phyloP scores from a whole-genome alignment of 2,113 vertebrate species.

The Willisornis vidua region DNA sequence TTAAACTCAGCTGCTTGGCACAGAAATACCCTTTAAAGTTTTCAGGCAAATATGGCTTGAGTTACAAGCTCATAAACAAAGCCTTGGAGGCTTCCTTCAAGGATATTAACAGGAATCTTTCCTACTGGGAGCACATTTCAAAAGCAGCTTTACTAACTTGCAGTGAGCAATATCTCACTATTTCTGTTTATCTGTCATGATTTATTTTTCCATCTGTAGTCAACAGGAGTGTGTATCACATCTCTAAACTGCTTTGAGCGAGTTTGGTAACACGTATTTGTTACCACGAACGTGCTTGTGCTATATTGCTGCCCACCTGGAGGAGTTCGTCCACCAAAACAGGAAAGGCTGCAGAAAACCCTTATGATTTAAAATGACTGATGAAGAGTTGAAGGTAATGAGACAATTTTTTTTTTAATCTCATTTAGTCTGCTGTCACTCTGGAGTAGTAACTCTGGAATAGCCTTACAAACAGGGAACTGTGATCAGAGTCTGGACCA shows the following conservation, averaged over 20 bases:
- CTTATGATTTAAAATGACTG: not conserved
- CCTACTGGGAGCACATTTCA: not conserved
- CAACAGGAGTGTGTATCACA: not conserved
- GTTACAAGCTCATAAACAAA: conserved; percentile 5
- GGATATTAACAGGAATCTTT: conserved; percentile 7
- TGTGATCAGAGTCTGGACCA: not conserved
- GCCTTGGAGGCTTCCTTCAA: not conserved
- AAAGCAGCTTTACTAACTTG: conserved; percentile 53
- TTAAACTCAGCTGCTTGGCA: not conserved
- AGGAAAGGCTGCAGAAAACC: not conserved
- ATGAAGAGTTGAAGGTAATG: not conserved
- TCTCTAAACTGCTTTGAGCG: not conserved
- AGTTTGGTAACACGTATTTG: not conserved
- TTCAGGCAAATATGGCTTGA: conserved; percentile 11
- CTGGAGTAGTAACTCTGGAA: not conserved
- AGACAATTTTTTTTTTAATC: not conserved
- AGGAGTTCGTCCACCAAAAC: not conserved
- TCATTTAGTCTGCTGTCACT: not conserved
- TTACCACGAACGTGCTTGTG: not conserved
- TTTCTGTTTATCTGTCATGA: conserved; percentile 44
- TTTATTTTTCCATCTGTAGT: conserved; percentile 36
- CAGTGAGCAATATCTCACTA: conserved; percentile 19
- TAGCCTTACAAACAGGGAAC: not conserved
- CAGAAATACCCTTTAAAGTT: not conserved
- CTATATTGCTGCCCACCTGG: not conserved